These are phyloP conservation scores for Artibeus lituratus DNA, from an alignment of 2,797 vertebrate genomes.

Conservation along the genomic window DNA sequence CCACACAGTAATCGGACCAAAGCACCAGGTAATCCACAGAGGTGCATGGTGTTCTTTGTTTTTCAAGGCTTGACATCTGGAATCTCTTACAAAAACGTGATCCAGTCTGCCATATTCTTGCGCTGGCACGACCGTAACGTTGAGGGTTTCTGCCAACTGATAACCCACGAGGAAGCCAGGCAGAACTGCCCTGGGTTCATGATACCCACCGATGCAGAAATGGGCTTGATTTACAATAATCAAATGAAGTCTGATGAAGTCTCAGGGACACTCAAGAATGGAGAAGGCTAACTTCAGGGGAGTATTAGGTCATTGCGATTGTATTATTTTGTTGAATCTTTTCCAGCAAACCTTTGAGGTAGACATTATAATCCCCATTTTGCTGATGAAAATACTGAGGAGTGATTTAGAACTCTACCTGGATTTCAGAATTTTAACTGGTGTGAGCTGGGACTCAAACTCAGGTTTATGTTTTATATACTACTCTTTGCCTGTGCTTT, in stretches of 20 bases:
- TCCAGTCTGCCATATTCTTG: not conserved
- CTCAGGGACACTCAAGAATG: not conserved
- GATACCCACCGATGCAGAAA: not conserved
- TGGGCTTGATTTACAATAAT: not conserved
- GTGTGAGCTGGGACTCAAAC: not conserved
- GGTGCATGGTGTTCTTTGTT: not conserved
- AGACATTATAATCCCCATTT: not conserved
- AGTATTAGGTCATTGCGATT: not conserved
- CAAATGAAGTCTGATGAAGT: too few species aligned
- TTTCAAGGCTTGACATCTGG: not conserved
- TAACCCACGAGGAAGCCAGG: not conserved
- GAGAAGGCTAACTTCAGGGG: not conserved
- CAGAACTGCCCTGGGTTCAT: not conserved
- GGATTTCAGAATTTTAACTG: not conserved
- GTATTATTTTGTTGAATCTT: not conserved
- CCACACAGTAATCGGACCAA: not conserved
- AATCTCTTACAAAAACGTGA: conserved; percentile 24
- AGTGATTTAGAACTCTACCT: not conserved
- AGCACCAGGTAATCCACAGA: not conserved
- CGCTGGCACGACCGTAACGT: not conserved
- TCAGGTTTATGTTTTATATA: not conserved
- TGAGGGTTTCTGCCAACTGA: not conserved
- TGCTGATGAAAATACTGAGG: not conserved
- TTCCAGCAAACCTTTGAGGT: not conserved
- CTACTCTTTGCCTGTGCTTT: not conserved